Evolutionary conservation across 37 sponge, comb jelly and placozoan genomes (phyloP).

Genomic region (Aplysina aerophoba): DNA sequence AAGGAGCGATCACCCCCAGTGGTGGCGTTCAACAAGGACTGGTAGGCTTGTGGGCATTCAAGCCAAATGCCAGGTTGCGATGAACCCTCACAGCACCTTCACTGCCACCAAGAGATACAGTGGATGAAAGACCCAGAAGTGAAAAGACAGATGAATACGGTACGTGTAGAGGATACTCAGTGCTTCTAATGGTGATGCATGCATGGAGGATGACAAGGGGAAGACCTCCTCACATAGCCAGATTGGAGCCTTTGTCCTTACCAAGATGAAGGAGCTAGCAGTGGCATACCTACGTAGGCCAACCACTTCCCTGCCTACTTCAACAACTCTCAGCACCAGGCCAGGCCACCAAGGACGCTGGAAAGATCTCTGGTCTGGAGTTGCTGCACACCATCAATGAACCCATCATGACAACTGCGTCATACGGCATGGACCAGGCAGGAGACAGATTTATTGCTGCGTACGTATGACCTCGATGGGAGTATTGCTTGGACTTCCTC

Average conservation of each 20-base stretch:
- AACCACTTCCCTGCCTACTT: constrained; percentile 99
- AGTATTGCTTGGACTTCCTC: no score
- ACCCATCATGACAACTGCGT: constrained; percentile 96
- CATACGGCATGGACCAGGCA: constrained; percentile 92
- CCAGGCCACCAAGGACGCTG: constrained; percentile 99
- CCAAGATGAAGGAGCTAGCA: constrained; percentile 98
- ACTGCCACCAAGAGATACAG: constrained; percentile 96
- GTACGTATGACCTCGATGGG: no score
- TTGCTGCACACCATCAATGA: constrained; percentile 97
- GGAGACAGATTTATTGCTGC: constrained; percentile 80
- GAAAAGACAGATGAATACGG: constrained; percentile 82
- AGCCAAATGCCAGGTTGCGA: no score
- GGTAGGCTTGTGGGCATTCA: no score
- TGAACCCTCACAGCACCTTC: no score
- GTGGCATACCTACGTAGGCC: constrained; percentile 86
- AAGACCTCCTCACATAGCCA: constrained; percentile 97
- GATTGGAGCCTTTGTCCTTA: constrained; percentile 96
- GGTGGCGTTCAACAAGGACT: no score
- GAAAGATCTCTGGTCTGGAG: constrained; percentile 95
- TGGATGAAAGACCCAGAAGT: constrained; percentile 91
- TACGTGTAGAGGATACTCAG: constrained; percentile 88
- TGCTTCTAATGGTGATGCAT: constrained; percentile 97
- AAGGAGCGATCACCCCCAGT: no score
- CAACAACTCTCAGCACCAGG: constrained; percentile 99
- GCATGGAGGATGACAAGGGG: constrained; percentile 87